These are phyloP conservation scores for Nibea coibor DNA, from an alignment of 2,113 vertebrate species.

Conservation along the genomic window DNA sequence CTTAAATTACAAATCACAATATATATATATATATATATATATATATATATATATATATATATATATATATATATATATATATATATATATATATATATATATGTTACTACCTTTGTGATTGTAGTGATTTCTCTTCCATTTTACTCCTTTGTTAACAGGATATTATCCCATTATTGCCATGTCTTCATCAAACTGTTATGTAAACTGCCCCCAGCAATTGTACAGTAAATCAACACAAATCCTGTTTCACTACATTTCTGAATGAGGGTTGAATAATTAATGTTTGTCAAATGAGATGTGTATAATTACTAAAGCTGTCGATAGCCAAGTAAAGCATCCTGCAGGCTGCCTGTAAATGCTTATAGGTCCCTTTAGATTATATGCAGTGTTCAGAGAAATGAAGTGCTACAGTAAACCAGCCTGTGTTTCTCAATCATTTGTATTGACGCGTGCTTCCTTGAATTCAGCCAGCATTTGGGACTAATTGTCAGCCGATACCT, in stretches of 20 bases:
- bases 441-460: constrained; percentile 69
- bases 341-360: constrained; percentile 65
- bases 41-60: too few species aligned
- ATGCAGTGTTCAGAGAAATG: constrained; percentile 58
- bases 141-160: background rate
- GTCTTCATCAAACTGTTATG: constrained; percentile 6
- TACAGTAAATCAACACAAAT: constrained; percentile 56
- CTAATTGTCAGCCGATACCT: constrained; percentile 76
- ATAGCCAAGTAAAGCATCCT: constrained; percentile 47
- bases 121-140: background rate
- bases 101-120: background rate
- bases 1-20: too few species aligned
- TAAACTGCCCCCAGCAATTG: constrained; percentile 42
- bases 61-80: too few species aligned
- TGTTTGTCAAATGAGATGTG: constrained; percentile 53
- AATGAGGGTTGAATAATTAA: constrained; percentile 63
- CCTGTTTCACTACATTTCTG: constrained; percentile 35
- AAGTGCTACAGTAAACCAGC: constrained; percentile 69
- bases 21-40: too few species aligned
- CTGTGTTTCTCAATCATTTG: constrained; percentile 64
- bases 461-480: constrained; percentile 64
- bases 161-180: constrained; percentile 8
- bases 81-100: too few species aligned
- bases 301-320: constrained; percentile 53
- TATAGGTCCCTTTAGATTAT: constrained; percentile 47